phyloP scores from a whole-genome alignment of 2,797 vertebrate species.

The Amniataba percoides region DNA sequence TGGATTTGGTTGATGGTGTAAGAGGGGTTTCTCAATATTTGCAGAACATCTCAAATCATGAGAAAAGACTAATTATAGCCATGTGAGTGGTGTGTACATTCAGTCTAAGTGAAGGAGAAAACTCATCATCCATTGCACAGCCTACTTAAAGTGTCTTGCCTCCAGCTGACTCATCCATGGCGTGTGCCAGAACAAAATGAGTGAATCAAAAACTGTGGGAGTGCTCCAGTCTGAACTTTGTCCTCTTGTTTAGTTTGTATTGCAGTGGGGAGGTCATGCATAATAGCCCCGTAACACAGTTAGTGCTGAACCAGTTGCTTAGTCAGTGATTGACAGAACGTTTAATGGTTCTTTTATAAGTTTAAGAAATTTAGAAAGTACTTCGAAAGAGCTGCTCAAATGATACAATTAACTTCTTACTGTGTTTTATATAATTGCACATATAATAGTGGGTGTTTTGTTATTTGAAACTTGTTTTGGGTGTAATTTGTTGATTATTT shows the following conservation, averaged over 20 bases:
- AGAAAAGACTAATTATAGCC: conserved; percentile 18
- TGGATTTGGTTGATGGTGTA: not conserved
- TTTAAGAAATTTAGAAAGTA: not conserved
- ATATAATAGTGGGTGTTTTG: not conserved
- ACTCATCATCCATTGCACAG: not conserved
- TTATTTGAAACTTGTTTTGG: not conserved
- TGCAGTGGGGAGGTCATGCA: not conserved
- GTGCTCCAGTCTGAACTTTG: not conserved
- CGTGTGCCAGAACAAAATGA: not conserved
- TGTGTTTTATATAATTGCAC: not conserved
- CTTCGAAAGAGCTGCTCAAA: not conserved
- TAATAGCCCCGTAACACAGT: not conserved
- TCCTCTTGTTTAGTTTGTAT: not conserved
- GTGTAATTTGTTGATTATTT: not conserved
- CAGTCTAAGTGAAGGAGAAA: conserved; percentile 12
- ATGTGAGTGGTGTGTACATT: not conserved
- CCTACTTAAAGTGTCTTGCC: not conserved
- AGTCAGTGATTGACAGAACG: not conserved
- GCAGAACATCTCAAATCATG: conserved; percentile 15
- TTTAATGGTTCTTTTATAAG: not conserved
- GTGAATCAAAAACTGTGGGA: not conserved
- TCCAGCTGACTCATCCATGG: not conserved
- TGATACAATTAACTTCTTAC: not conserved
- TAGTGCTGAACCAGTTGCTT: not conserved
- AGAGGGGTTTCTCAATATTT: conserved; percentile 17